Evolutionary conservation across 2,888 invertebrate genomes (phyloP).

Genomic region (Halocaridina rubra): DNA sequence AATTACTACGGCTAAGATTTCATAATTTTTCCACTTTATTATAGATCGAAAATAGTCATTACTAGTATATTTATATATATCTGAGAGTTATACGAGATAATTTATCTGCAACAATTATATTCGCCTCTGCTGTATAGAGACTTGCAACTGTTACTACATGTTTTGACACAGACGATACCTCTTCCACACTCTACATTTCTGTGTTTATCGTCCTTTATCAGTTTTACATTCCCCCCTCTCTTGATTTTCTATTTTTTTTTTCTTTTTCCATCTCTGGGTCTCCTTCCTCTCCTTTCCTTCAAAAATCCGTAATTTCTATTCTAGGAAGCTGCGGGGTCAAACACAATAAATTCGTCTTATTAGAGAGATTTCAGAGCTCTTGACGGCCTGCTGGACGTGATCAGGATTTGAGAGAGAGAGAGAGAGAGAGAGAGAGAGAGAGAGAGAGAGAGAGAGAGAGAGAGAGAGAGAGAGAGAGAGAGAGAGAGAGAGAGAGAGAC

Average conservation of each 20-base stretch:
- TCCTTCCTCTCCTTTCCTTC: neutral
- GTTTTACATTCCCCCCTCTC: no score
- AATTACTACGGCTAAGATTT: no score
- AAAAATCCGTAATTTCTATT: slow-evolving; percentile 49
- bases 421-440: neutral
- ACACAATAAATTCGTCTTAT: slow-evolving; percentile 63
- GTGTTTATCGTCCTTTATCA: no score
- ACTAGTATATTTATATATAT: no score
- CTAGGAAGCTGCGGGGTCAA: slow-evolving; percentile 51
- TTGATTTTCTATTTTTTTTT: neutral
- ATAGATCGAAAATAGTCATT: no score
- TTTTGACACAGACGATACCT: no score
- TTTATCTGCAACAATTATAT: no score
- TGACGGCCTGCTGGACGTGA: slow-evolving; percentile 32
- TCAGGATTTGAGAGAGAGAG: neutral
- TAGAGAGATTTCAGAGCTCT: slow-evolving; percentile 61
- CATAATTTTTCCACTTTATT: no score
- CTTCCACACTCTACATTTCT: no score
- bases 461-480: neutral
- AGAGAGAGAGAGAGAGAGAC: neutral
- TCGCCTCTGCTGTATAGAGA: no score
- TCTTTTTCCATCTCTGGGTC: neutral
- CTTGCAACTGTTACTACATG: no score
- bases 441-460: neutral
- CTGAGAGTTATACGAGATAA: no score